Base-by-base conservation (phyloP, 2,888 invertebrate genomes). In the Tipula confusa region DNA sequence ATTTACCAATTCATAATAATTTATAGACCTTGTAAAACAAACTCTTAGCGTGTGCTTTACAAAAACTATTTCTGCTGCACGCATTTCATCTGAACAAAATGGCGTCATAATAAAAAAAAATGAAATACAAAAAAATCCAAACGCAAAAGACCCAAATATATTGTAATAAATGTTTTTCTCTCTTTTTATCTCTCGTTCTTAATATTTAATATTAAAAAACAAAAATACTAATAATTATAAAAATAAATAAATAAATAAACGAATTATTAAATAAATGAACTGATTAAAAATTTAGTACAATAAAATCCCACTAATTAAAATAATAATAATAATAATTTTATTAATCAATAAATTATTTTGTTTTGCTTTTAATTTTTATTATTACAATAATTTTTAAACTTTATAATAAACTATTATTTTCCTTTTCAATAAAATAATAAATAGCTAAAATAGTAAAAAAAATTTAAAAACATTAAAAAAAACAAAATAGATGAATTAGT, bases 281-380 rank as follows among this genome's bases (percentile, higher is more conserved):
- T 82, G 82, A 82, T 82, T 82, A 33, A 29, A 82, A 82, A 82
- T 82, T 82, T 82, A 82, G 82, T 82, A 82, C 82, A 82, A 82
- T 82, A 82, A 82, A n/a, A 82, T 29, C 29, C 80, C 80, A 80
- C 29, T 29, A 80, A 80, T 31, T 28, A 29, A 80, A 80, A 29
- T 24, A 64, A 24, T 64, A 64, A 9, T 33, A 33, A 33, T 31
- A 31, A 31, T n/a, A 48, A 18, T 48, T 7, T 24, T 18, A n/a
- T 24, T 64, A 24, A 64, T 24, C 24, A 64, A 64, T 64, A 64
- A n/a, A 64, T 64, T 9, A 64, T 24, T 24, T 64, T 64, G 64
- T 64, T 64, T 64, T 11, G 64, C 64, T 64, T 64, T 9, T 24
- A 24, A 64, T 64, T 64, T n/a, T 64, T 64, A 24, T 64, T n/a